phyloP scores from a whole-genome alignment of 92 coral and sea anemone genomes.

The Palythoa grandis region DNA sequence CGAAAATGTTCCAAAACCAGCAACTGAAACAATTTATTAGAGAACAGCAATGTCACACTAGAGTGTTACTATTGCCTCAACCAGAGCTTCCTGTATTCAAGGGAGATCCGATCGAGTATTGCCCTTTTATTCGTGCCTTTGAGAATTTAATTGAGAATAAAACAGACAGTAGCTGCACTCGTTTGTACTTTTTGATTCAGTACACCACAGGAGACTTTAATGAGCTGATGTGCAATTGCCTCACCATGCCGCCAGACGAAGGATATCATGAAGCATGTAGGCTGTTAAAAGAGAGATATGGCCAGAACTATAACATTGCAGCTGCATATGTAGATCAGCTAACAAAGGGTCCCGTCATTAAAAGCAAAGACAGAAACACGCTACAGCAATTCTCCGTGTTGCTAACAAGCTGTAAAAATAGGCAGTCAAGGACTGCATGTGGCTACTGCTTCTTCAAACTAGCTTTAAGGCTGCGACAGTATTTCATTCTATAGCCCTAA shows the following conservation, averaged over 20 bases:
- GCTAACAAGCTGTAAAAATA: constrained; percentile 34
- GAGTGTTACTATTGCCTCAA: constrained; percentile 38
- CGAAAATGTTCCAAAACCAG: no score
- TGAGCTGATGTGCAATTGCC: constrained; percentile 47
- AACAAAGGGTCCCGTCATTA: neutral
- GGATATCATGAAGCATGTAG: constrained; percentile 9
- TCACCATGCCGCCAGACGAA: no score
- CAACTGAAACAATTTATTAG: no score
- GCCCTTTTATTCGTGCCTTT: constrained; percentile 24
- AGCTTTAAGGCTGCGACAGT: no score
- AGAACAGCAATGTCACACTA: constrained; percentile 34
- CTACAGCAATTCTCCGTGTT: constrained; percentile 18
- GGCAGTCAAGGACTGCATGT: no score
- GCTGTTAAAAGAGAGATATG: constrained; percentile 23
- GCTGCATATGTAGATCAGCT: constrained; percentile 1
- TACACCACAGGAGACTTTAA: constrained; percentile 40
- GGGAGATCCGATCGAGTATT: constrained; percentile 42
- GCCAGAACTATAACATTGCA: constrained; percentile 43
- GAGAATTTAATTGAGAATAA: constrained; percentile 36
- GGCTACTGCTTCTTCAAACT: no score
- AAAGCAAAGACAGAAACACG: constrained; percentile 8
- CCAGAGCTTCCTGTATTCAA: constrained; percentile 43
- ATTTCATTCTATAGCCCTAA: no score
- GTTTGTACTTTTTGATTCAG: constrained; percentile 43
- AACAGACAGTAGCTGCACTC: constrained; percentile 23